phyloP scores from a whole-genome alignment of 2,888 invertebrate species.

The Empis livida region DNA sequence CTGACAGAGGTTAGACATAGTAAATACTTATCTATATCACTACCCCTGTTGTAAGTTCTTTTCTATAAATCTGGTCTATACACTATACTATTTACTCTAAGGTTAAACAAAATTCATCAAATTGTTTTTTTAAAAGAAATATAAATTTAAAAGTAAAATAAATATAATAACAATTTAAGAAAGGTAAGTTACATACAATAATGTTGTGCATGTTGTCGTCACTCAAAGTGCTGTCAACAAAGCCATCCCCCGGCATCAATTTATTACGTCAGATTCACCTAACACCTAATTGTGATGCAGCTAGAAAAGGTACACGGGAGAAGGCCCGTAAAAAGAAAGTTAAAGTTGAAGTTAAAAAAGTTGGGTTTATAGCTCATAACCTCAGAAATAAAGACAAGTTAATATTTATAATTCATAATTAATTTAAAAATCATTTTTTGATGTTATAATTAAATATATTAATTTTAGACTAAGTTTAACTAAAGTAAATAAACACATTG shows the following conservation, averaged over 20 bases:
- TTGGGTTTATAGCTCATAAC: slow-evolving; percentile 61
- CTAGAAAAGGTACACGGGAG: slow-evolving; percentile 71
- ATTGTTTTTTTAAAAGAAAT: too few relatives aligned
- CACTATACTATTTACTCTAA: too few relatives aligned
- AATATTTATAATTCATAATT: slow-evolving; percentile 13
- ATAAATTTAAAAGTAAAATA: too few relatives aligned
- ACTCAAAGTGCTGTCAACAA: slow-evolving; percentile 17
- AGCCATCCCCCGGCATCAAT: slow-evolving; percentile 19
- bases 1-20: too few relatives aligned
- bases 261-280: slow-evolving; percentile 39
- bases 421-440: too few relatives aligned
- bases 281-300: slow-evolving; percentile 52
- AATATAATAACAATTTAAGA: background rate
- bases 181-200: too few relatives aligned
- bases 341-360: slow-evolving; percentile 60
- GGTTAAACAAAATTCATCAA: too few relatives aligned
- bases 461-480: slow-evolving; percentile 32
- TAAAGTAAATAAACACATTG: slow-evolving; percentile 41
- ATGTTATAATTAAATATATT: background rate
- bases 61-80: too few relatives aligned
- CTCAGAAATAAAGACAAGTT: slow-evolving; percentile 45
- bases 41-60: too few relatives aligned
- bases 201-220: background rate
- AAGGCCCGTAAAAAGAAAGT: slow-evolving; percentile 62
- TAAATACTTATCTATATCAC: too few relatives aligned